Conservation (phyloP, 2,113 vertebrate species). For the Labeo catla region DNA sequence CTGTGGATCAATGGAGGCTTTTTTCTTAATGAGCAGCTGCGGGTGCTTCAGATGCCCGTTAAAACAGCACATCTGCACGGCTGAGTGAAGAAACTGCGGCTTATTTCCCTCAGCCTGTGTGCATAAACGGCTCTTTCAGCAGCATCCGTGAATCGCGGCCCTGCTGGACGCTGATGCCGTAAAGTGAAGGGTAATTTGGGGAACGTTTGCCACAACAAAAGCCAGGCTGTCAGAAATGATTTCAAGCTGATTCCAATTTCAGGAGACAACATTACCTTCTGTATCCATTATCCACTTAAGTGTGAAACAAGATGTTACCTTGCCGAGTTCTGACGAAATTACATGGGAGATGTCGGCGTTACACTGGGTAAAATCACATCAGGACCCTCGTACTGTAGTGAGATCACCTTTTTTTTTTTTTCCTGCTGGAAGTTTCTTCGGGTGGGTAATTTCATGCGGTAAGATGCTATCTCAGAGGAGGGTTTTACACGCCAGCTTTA, state of each 20-base stretch:
- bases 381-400: slow-evolving; percentile 5
- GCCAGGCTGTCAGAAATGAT: slow-evolving; percentile 35
- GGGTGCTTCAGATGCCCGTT: slow-evolving; percentile 5
- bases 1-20: slow-evolving; percentile 36
- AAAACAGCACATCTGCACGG: slow-evolving; percentile 48
- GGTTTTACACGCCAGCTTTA: background rate
- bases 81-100: slow-evolving; percentile 2
- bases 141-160: background rate
- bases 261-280: slow-evolving; percentile 41
- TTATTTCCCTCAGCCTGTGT: slow-evolving; percentile 21
- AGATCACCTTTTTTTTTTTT: slow-evolving; percentile 26
- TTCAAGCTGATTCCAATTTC: slow-evolving; percentile 43
- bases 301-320: slow-evolving; percentile 56
- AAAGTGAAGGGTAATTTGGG: slow-evolving; percentile 55
- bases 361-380: slow-evolving; percentile 31
- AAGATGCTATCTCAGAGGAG: slow-evolving; percentile 13
- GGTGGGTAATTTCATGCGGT: background rate
- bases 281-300: slow-evolving; percentile 53
- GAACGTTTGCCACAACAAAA: slow-evolving; percentile 43
- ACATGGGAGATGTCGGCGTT: slow-evolving; percentile 46
- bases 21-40: slow-evolving; percentile 50
- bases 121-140: background rate
- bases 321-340: slow-evolving; percentile 14
- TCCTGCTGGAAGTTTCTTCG: background rate
- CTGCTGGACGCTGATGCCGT: background rate